Evolutionary conservation across 2,797 vertebrate genomes (phyloP), one percentile per base, ranked within the genome.

Genomic region (Ptychobarbus kaznakovi): DNA sequence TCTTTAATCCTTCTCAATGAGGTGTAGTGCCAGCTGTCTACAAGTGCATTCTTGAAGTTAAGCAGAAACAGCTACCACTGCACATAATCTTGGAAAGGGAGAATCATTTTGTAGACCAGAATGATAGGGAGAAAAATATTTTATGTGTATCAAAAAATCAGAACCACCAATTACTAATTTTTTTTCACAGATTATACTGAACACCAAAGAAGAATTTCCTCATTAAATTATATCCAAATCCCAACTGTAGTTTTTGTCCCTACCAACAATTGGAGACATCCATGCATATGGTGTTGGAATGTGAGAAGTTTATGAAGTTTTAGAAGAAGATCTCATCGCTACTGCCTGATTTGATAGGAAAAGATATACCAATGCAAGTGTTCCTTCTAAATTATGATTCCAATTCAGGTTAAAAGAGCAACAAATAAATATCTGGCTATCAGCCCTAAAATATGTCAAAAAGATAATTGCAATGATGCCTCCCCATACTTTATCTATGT

Each of bases 361-460:
- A 70, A 61, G 6, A 42, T 1, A 61, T 56, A 56, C 49, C 22
- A 40, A 22, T 42, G 7, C n/a, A 58, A 6, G 32, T 32, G 32
- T 32, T 74, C 22, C 69, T 74, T 46, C 16, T 74, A 42, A 70
- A 70, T 20, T 2, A 61, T 61, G 10, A 46, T 22, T 75, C 25
- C 8, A 74, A 25, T 49, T 32, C 61, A 61, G 53, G n/a, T 73
- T 61, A 4, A 83, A 10, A 28, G 51, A 61, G 18, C 44, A 18
- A 73, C 68, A 82, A 73, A 82, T n/a, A 40, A 82, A 61, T 18
- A 82, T 58, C 11, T 49, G 40, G 3, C 2, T 74, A 12, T 12
- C 53, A 83, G 53, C 40, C 5, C 56, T 63, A 46, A 63, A 42
- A 75, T 83, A 18, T 83, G 70, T 25, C 25, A 63, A 74, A 82